Percentiles rank a stretch among this genome's conserved stretches.
Conservation (phyloP, 2,113 vertebrate species). For the Microcebus tavaratra region DNA sequence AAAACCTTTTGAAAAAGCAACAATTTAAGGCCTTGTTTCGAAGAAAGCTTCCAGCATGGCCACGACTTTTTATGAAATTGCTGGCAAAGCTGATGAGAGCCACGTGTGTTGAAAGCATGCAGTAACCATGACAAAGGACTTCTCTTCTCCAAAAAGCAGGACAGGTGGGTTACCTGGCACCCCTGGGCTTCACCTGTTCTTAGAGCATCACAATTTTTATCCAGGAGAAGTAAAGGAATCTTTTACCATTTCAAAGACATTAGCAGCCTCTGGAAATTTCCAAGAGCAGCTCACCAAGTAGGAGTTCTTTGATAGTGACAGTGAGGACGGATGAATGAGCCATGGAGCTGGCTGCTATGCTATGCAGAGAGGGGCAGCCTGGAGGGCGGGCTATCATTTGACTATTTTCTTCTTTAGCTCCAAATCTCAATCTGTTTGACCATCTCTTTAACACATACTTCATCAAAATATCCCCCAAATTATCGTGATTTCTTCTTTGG, state of each 20-base stretch:
- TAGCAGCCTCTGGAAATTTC: neutral
- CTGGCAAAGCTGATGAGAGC: neutral
- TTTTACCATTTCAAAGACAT: neutral
- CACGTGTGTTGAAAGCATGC: rapidly evolving
- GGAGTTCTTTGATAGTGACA: neutral
- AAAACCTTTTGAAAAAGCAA: neutral
- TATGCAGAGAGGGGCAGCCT: neutral
- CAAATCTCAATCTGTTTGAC: neutral
- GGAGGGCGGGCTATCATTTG: no score
- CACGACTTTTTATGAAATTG: neutral
- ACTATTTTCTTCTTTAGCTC: neutral
- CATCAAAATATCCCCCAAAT: neutral
- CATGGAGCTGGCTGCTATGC: neutral
- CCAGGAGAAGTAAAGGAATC: neutral
- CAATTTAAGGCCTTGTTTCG: neutral
- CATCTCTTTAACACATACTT: neutral
- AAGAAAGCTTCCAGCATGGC: neutral
- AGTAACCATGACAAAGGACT: neutral
- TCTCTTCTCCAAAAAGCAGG: neutral
- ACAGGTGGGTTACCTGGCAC: neutral
- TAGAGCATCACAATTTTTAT: neutral
- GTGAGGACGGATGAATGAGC: neutral
- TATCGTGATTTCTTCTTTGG: neutral
- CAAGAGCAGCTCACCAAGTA: neutral
- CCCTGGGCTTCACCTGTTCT: neutral